A percentile compares a stretch with the other conserved stretches of the same genome.
phyloP scores from a whole-genome alignment of 2,113 vertebrate species.

The Suncus etruscus region DNA sequence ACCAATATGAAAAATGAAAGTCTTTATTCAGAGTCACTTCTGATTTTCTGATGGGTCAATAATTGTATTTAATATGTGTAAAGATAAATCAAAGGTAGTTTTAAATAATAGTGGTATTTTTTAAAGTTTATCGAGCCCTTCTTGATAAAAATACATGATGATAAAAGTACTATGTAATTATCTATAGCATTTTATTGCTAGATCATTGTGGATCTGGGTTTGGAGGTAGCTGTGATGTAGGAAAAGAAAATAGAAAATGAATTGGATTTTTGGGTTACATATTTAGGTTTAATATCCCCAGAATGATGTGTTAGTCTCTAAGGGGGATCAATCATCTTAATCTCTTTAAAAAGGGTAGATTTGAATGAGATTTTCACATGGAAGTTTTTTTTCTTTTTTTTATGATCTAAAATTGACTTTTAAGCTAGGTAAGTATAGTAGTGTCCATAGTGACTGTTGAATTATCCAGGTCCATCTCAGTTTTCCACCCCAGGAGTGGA shows the following conservation, averaged over 20 bases:
- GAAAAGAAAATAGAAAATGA: background rate
- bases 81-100: constrained; percentile 64
- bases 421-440: background rate
- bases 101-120: constrained; percentile 51
- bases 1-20: constrained; percentile 66
- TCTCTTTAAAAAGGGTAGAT: background rate
- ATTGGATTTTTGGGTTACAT: background rate
- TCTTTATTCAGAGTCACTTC: constrained; percentile 71
- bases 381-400: background rate
- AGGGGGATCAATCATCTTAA: background rate
- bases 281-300: background rate
- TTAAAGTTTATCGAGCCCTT: background rate
- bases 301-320: background rate
- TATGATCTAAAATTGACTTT: background rate
- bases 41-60: constrained; percentile 48
- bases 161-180: background rate
- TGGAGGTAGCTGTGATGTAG: background rate
- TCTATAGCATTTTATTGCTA: constrained; percentile 23
- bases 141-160: background rate
- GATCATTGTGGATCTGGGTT: background rate
- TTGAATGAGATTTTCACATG: background rate
- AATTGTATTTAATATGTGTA: constrained; percentile 55
- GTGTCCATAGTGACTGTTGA: background rate
- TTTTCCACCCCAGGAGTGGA: no score
- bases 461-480: no score